Conservation (phyloP, 2,113 vertebrate species). For the Pagrus major region DNA sequence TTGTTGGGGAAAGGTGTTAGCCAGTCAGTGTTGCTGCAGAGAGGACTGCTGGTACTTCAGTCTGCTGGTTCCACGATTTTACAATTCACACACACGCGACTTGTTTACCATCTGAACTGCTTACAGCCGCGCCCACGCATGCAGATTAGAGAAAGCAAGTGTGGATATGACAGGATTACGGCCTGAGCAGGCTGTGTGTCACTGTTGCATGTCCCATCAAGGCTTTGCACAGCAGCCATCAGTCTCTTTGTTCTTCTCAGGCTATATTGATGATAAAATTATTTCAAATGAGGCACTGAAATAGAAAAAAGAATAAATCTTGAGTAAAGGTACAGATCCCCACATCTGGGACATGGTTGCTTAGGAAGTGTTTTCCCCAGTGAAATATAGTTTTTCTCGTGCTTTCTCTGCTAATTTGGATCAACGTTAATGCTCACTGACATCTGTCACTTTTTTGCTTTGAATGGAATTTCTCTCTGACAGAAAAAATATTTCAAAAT, state of each 20-base stretch:
- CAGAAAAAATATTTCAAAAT: background rate
- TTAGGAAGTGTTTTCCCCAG: background rate
- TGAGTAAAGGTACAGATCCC: background rate
- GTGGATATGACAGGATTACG: slow-evolving; percentile 68
- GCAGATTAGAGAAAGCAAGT: slow-evolving; percentile 62
- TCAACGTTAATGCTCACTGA: background rate
- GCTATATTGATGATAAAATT: background rate
- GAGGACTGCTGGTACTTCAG: background rate
- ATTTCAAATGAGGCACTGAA: background rate
- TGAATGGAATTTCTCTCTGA: background rate
- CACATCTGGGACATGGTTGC: background rate
- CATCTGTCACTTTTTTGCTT: background rate
- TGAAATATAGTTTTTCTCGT: background rate
- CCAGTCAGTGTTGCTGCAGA: background rate
- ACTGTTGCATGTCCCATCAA: slow-evolving; percentile 5
- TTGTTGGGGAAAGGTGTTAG: background rate
- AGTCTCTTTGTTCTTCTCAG: background rate
- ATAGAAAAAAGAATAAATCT: background rate
- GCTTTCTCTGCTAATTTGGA: background rate
- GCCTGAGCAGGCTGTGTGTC: slow-evolving; percentile 30
- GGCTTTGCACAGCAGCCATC: background rate
- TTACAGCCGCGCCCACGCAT: slow-evolving; percentile 40
- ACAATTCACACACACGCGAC: background rate
- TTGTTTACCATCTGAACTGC: slow-evolving; percentile 66
- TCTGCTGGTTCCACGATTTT: background rate